Percentiles rank a stretch among this genome's conserved stretches.
Evolutionary conservation across 1,140 invertebrate species (phyloP).

Genomic region (Bombus difficillimus): DNA sequence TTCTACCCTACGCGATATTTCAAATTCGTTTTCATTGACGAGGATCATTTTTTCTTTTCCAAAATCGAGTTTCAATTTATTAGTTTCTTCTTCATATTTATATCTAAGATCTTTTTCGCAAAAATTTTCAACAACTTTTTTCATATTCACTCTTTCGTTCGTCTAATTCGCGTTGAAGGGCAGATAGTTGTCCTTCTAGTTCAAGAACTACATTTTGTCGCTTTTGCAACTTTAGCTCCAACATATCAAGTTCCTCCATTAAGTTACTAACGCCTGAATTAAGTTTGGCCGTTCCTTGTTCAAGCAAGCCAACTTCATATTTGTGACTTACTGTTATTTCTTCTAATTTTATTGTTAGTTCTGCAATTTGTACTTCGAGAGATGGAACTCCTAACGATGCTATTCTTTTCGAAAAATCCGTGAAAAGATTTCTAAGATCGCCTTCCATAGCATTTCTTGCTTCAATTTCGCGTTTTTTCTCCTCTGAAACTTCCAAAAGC

Average conservation of each 20-base stretch:
- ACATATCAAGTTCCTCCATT: constrained; percentile 6
- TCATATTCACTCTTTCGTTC: constrained; percentile 66
- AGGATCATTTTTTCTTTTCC: constrained; percentile 68
- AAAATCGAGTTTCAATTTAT: constrained; percentile 63
- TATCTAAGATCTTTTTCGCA: constrained; percentile 56
- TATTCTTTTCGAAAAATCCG: constrained; percentile 45
- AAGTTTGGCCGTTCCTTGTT: constrained; percentile 53
- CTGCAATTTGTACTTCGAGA: constrained; percentile 33
- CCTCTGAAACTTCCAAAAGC: constrained; percentile 59
- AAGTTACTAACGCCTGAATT: constrained; percentile 42
- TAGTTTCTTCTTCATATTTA: constrained; percentile 56
- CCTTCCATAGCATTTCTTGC: constrained; percentile 31
- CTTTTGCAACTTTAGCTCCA: constrained; percentile 39
- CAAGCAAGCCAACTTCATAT: constrained; percentile 49
- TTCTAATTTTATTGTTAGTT: constrained; percentile 44
- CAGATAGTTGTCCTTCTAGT: constrained; percentile 65
- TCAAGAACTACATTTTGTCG: constrained; percentile 54
- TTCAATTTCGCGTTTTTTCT: constrained; percentile 65
- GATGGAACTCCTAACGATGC: constrained; percentile 30
- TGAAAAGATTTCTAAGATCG: constrained; percentile 49
- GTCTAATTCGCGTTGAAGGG: constrained; percentile 63
- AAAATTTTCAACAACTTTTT: constrained; percentile 58
- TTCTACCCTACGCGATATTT: constrained; percentile 55
- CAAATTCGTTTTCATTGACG: constrained; percentile 61
- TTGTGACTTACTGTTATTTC: constrained; percentile 8